Percentiles rank a stretch among this genome's conserved stretches.
These are phyloP conservation scores for Scomber colias DNA, from an alignment of 2,113 vertebrate genomes.

Conservation along the genomic window DNA sequence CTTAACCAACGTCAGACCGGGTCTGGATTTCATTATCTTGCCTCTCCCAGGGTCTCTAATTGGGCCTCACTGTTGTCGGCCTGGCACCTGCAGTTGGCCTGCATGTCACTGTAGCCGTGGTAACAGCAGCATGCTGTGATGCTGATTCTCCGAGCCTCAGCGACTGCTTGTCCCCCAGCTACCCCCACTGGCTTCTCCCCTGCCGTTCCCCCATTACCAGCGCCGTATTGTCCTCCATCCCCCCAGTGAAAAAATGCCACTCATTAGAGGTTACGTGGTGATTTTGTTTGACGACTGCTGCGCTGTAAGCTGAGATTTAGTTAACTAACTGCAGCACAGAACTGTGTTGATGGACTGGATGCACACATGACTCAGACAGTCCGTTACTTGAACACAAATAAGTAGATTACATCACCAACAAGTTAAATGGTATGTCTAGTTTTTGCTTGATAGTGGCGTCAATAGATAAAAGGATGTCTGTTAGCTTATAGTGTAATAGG, in stretches of 20 bases:
- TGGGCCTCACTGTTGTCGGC: conserved; percentile 79
- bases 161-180: conserved; percentile 27
- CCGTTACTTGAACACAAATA: conserved; percentile 13
- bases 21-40: conserved; percentile 80
- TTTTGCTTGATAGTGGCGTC: neutral
- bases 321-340: conserved; percentile 1
- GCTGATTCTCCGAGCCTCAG: conserved; percentile 68
- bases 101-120: conserved; percentile 82
- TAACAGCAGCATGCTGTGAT: conserved; percentile 80
- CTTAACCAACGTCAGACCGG: conserved; percentile 75
- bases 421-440: neutral
- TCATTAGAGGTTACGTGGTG: conserved; percentile 51
- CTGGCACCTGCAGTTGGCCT: conserved; percentile 82
- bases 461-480: neutral
- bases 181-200: conserved; percentile 51
- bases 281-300: conserved; percentile 50
- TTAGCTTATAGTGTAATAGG: too few relatives aligned
- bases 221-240: conserved; percentile 54
- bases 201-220: conserved; percentile 51
- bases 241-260: conserved; percentile 60
- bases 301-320: conserved; percentile 6
- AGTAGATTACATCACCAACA: conserved; percentile 35
- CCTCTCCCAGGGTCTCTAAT: conserved; percentile 82
- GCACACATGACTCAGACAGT: neutral
- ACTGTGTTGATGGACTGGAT: neutral